These are phyloP conservation scores for Linnaemya vulpina DNA, from an alignment of 2,888 invertebrate species.

Conservation along the genomic window DNA sequence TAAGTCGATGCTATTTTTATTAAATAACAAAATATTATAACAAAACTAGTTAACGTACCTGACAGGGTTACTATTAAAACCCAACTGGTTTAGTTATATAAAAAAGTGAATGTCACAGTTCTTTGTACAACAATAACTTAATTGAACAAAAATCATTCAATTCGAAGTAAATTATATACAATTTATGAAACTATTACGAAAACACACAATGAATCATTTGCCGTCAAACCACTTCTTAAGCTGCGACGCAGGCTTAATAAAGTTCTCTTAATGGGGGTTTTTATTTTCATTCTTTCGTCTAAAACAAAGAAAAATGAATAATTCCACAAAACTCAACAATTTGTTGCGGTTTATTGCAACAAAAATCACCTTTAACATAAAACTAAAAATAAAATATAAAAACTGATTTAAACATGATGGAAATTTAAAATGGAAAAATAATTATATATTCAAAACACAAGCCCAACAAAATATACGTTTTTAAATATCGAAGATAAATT, in stretches of 20 bases:
- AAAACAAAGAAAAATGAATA: constrained; percentile 44
- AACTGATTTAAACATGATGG: constrained; percentile 25
- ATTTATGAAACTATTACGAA: constrained; percentile 10
- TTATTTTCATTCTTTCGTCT: constrained; percentile 22
- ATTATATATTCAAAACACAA: constrained; percentile 67
- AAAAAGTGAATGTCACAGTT: constrained; percentile 1
- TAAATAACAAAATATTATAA: no score
- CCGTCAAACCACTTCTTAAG: constrained; percentile 21
- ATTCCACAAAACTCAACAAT: constrained; percentile 38
- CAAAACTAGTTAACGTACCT: no score
- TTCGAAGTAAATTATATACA: neutral
- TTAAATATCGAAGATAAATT: constrained; percentile 27
- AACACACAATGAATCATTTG: constrained; percentile 35
- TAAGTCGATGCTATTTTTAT: no score
- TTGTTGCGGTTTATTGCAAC: constrained; percentile 58
- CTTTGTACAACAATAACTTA: neutral
- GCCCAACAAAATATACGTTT: constrained; percentile 9
- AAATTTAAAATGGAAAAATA: constrained; percentile 51
- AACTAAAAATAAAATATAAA: constrained; percentile 7
- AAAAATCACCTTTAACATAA: constrained; percentile 38
- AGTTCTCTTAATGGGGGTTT: neutral
- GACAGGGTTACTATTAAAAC: no score
- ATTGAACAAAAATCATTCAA: neutral
- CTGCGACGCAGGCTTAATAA: neutral
- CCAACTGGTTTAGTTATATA: neutral